These are phyloP conservation scores for Pocillopora damicornis DNA, from an alignment of 64 coral and sea anemone genomes.

Conservation along the genomic window DNA sequence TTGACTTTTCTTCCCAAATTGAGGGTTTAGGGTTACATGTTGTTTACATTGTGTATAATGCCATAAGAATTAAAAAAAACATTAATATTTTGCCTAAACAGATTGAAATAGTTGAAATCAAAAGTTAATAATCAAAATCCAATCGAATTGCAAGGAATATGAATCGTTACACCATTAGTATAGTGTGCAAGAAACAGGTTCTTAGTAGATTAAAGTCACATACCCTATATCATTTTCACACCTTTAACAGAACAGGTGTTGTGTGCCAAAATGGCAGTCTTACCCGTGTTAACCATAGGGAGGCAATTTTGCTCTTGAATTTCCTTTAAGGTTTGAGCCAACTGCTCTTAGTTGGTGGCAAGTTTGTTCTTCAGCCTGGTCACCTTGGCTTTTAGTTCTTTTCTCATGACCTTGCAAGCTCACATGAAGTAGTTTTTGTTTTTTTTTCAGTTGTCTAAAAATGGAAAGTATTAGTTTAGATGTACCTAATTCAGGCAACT, in stretches of 20 bases:
- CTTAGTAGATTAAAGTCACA: too few relatives aligned
- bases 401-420: background rate
- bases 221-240: too few relatives aligned
- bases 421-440: background rate
- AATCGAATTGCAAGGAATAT: conserved; percentile 23
- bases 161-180: conserved; percentile 22
- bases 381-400: background rate
- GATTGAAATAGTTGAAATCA: conserved; percentile 29
- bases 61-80: background rate
- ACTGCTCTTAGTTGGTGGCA: background rate
- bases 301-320: background rate
- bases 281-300: background rate
- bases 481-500: too few relatives aligned
- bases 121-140: conserved; percentile 26
- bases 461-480: background rate
- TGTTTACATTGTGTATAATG: background rate
- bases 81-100: background rate
- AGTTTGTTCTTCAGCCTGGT: background rate
- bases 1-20: background rate
- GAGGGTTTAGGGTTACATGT: conserved; percentile 7
- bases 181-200: too few relatives aligned
- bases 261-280: background rate
- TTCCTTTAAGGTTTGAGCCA: background rate
- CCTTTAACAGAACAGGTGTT: too few relatives aligned
- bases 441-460: background rate